Evolutionary conservation across 2,888 invertebrate species (phyloP), one percentile per base, ranked within the genome.

Genomic region (Tyria jacobaeae): DNA sequence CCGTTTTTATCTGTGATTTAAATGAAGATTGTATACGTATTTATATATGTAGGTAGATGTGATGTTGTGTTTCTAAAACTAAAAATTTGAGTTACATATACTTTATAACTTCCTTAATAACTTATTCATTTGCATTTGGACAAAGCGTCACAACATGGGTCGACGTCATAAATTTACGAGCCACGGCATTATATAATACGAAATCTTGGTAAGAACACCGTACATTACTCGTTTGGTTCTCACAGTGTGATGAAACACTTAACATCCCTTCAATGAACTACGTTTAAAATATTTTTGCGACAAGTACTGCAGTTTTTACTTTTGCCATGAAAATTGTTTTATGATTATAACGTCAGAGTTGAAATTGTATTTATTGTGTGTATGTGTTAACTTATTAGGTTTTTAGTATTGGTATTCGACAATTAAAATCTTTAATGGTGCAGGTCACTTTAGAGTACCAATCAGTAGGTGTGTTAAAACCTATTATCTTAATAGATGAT

Each of bases 261-360:
- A 62, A 49, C 1, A 70, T 12, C 21, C 39, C 51, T 21, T 54
- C 52, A 66, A 71, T 69, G 70, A 65, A 66, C 60, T 31, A 10
- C 27, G 56, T 12, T 34, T 54, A 55, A 15, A 54, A 58, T n/a
- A 54, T 62, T 58, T 62, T 25, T 62, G 60, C 60, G 52, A 15
- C 3, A 37, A 62, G 64, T 71, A 60, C 61, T 56, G 12, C 12
- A 39, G 60, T 66, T 74, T 74, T 68, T 67, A 76, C 77, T 76
- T 76, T 74, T 62, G 58, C 55, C 47, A 57, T 75, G 76, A 61
- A 77, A 77, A 70, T 47, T 35, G 2, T 31, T 27, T 27, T 27
- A 27, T 27, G 27, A 27, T 27, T 27, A 27, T 27, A 27, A 31
- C 3, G 27, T 31, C 27, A 31, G 27, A 6, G 4, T 31, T 2